Base-by-base conservation (phyloP, 1,140 invertebrate genomes). In the Euura saliciscinereae region DNA sequence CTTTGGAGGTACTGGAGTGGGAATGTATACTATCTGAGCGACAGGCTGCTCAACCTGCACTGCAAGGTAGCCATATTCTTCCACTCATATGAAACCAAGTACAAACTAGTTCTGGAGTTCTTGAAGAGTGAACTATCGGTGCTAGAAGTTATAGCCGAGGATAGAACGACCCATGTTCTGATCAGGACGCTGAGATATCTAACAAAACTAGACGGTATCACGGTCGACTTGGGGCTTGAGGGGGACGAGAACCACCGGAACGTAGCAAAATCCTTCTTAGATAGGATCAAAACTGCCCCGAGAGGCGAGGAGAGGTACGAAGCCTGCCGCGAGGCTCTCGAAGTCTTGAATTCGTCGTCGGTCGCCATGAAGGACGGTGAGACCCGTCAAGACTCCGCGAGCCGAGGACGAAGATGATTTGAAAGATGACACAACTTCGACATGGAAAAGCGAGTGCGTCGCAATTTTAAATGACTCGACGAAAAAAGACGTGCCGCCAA, bases 321-420 rank as follows among this genome's bases (percentile, higher is more conserved):
- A 13, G 51, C 75, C 66, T 66, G 42, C 73, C 46, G 43, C 45
- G 10, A 72, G 7, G 66, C 74, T 46, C 6, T 71, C 43, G 46
- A 68, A 68, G 77, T 76, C 72, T 46, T 68, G 68, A 77, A 69
- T 69, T 75, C 43, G 72, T 59, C 71, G 28, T 75, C 66, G 0
- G 69, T 13, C 43, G 70, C 77, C 64, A 71, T 74, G 45, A 44
- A 46, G 45, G 2, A 8, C 70, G n/a, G n/a, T n/a, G n/a, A n/a
- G n/a, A n/a, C n/a, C n/a, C n/a, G n/a, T n/a, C n/a, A n/a, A n/a
- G n/a, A n/a, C n/a, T n/a, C n/a, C n/a, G n/a, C n/a, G n/a, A n/a
- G n/a, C n/a, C n/a, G n/a, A n/a, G n/a, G n/a, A n/a, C n/a, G n/a
- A n/a, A n/a, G n/a, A n/a, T n/a, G n/a, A n/a, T n/a, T n/a, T n/a